Evolutionary conservation across 1,140 invertebrate species (phyloP).

Genomic region (Dendrolimus punctatus): DNA sequence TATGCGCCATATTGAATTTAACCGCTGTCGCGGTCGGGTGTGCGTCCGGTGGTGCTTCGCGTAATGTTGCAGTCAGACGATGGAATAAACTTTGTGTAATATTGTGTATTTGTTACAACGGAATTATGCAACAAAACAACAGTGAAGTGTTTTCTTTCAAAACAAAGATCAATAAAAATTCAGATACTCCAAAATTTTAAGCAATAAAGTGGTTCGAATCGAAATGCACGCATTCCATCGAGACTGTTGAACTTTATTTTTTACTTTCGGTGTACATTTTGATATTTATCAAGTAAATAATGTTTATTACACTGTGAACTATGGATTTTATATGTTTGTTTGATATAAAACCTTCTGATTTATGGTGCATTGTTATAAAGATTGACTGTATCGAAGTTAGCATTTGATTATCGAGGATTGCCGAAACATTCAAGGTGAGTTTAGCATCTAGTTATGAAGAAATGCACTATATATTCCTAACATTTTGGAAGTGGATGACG

Average conservation of each 20-base stretch:
- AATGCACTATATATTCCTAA: background rate
- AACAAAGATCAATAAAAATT: too few relatives aligned
- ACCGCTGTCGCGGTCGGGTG: slow-evolving; percentile 25
- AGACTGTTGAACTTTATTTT: slow-evolving; percentile 66
- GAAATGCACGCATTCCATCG: slow-evolving; percentile 64
- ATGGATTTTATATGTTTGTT: slow-evolving; percentile 15
- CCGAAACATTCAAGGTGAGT: slow-evolving; percentile 60
- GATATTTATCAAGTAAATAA: slow-evolving; percentile 47
- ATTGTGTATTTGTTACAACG: slow-evolving; percentile 25
- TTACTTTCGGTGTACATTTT: slow-evolving; percentile 56
- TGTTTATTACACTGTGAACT: slow-evolving; percentile 30
- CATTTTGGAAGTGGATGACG: background rate
- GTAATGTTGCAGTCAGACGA: slow-evolving; percentile 53
- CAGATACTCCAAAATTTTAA: too few relatives aligned
- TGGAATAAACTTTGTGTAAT: slow-evolving; percentile 49
- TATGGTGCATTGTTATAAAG: slow-evolving; percentile 15
- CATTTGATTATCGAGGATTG: slow-evolving; percentile 38
- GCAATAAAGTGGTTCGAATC: slow-evolving; percentile 17
- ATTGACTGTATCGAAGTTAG: slow-evolving; percentile 37
- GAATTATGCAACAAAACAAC: slow-evolving; percentile 2
- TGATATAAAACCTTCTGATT: background rate
- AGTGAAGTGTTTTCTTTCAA: slow-evolving; percentile 26
- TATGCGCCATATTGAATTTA: slow-evolving; percentile 53
- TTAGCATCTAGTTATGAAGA: background rate
- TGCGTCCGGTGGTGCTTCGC: slow-evolving; percentile 29